Base-by-base conservation (phyloP, 2,888 invertebrate species). In the Girardia tigrina region DNA sequence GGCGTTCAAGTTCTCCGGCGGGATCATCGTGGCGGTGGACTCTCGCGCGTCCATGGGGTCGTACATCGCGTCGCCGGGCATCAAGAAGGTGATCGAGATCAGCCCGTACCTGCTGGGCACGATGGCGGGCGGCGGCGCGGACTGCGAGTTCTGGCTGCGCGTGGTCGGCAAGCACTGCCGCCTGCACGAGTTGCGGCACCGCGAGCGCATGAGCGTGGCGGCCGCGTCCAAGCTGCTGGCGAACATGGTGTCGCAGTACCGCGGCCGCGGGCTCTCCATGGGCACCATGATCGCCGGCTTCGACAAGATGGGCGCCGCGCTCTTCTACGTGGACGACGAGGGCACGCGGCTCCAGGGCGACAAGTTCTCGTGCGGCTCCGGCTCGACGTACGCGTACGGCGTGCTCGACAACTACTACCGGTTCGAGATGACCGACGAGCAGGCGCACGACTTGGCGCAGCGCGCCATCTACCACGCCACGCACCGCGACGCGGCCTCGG, bases 181-280 rank as follows among this genome's bases (percentile, higher is more conserved):
- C 86, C 26, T 71, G 8, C 29, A 23, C 83, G 97, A 98, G 85
- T 86, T 98, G 72, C 88, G 95, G 78, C 97, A 98, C 83, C 89
- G 94, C 79, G 92, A 94, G 82, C 88, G 94, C 20, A 98, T 98
- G 82, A 95, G 95, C 0, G 94, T 98, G 12, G 94, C 95, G 0
- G 98, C 97, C 0, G 97, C 98, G n/a, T 95, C 94, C 80, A 98
- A 98, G 86, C 88, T 97, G 28, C 90, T 98, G 88, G 90, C 94
- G 0, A 98, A 98, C 82, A 94, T 97, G 88, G 90, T 97, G 12
- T 97, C 95, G 83, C 91, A 91, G 83, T 98, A 97, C 86, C 95
- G 95, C 84, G 94, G 94, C 28, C 94, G 94, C 91, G 97, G 92
- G 0, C 85, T 94, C 1, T 91, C 90, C 77, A 91, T 94, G 88